Percentiles rank a stretch among this genome's conserved stretches.
phyloP scores from a whole-genome alignment of 2,113 vertebrate species.

The Pseudonaja textilis region DNA sequence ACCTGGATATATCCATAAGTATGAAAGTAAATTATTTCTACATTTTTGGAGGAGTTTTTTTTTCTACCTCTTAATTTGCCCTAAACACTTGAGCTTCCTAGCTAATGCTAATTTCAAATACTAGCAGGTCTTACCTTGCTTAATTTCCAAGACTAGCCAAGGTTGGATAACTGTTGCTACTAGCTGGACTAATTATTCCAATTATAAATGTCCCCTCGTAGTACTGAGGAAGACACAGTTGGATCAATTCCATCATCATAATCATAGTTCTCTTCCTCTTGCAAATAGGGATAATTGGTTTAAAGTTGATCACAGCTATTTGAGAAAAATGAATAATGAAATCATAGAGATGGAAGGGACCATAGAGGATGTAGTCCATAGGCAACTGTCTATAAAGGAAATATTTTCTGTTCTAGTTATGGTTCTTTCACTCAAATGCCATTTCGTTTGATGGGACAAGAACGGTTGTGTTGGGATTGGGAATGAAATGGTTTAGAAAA shows the following conservation, averaged over 20 bases:
- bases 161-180: background rate
- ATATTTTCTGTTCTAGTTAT: background rate
- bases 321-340: background rate
- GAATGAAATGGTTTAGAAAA: background rate
- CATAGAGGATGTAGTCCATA: background rate
- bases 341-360: background rate
- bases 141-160: background rate
- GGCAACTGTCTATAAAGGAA: background rate
- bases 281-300: background rate
- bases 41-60: background rate
- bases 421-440: background rate
- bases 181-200: background rate
- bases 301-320: background rate
- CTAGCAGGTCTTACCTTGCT: background rate
- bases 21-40: background rate
- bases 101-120: background rate
- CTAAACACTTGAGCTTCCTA: background rate
- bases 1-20: background rate
- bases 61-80: background rate
- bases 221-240: background rate
- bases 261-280: background rate
- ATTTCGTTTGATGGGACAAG: background rate
- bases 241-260: background rate
- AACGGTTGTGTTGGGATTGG: background rate
- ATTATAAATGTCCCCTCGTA: background rate